phyloP scores from a whole-genome alignment of 2,888 invertebrate genomes.

The Sinelater perroti region DNA sequence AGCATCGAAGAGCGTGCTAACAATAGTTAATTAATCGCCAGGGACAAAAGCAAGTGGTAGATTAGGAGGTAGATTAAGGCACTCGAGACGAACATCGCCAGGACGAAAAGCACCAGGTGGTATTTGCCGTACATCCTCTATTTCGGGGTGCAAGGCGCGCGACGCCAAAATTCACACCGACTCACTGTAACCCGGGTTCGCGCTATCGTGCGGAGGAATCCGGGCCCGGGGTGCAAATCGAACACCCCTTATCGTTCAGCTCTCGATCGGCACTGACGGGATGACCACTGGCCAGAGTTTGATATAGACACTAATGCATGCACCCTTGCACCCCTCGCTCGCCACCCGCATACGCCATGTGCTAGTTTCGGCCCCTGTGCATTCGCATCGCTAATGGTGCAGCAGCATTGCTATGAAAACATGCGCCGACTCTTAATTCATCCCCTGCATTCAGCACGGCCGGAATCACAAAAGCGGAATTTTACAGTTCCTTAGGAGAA shows the following conservation, averaged over 20 bases:
- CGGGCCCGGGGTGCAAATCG: conserved; percentile 4
- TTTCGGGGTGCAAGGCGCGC: conserved; percentile 13
- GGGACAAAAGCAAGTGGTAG: conserved; percentile 46
- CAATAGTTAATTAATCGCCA: conserved; percentile 35
- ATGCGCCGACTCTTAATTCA: conserved; percentile 27
- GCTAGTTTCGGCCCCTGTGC: conserved; percentile 42
- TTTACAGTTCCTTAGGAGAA: no score
- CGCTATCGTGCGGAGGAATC: background rate
- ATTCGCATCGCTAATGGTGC: conserved; percentile 34
- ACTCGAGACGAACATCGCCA: conserved; percentile 51
- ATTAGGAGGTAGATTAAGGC: conserved; percentile 52
- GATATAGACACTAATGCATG: conserved; percentile 60
- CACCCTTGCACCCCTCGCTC: conserved; percentile 54
- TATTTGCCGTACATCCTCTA: conserved; percentile 27
- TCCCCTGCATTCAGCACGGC: no score
- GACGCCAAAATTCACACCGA: conserved; percentile 22
- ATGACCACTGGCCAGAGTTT: conserved; percentile 58
- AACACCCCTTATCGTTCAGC: conserved; percentile 30
- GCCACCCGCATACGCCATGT: conserved; percentile 51
- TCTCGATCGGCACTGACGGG: conserved; percentile 51
- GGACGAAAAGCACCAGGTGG: conserved; percentile 40
- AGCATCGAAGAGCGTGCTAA: background rate
- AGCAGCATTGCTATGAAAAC: conserved; percentile 28
- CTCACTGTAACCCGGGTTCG: background rate
- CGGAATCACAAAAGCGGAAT: no score